These are phyloP conservation scores for Melanotus villosus DNA, from an alignment of 2,888 invertebrate genomes.

Conservation along the genomic window DNA sequence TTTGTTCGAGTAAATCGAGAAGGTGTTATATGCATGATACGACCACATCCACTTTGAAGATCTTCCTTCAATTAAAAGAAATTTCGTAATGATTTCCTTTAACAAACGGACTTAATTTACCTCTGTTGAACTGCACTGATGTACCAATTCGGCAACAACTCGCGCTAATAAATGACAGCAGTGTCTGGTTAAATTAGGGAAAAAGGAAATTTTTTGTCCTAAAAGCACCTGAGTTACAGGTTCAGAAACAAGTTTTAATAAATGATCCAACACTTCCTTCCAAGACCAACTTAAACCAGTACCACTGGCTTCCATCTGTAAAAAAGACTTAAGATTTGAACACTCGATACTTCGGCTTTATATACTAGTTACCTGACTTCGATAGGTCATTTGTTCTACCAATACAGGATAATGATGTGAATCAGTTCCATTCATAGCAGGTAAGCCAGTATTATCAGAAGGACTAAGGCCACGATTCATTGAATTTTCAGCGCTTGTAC, in stretches of 20 bases:
- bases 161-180: conserved; percentile 86
- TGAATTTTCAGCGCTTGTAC: conserved; percentile 65
- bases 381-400: conserved; percentile 84
- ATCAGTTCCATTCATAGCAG: conserved; percentile 78
- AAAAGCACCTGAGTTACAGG: conserved; percentile 78
- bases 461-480: conserved; percentile 75
- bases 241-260: conserved; percentile 85
- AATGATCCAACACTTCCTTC: conserved; percentile 83
- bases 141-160: conserved; percentile 89
- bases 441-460: conserved; percentile 78
- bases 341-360: too few relatives aligned
- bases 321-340: neutral
- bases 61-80: conserved; percentile 71
- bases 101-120: too few relatives aligned
- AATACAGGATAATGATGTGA: conserved; percentile 82
- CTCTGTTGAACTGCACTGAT: conserved; percentile 83
- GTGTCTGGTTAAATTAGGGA: conserved; percentile 66
- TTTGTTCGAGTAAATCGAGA: conserved; percentile 93
- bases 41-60: conserved; percentile 79
- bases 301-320: conserved; percentile 66
- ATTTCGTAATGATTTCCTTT: too few relatives aligned
- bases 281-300: conserved; percentile 64
- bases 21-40: conserved; percentile 88
- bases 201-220: conserved; percentile 64
- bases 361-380: conserved; percentile 69